phyloP scores from a whole-genome alignment of 2,888 invertebrate species.

The Megaustenia siamemsis region DNA sequence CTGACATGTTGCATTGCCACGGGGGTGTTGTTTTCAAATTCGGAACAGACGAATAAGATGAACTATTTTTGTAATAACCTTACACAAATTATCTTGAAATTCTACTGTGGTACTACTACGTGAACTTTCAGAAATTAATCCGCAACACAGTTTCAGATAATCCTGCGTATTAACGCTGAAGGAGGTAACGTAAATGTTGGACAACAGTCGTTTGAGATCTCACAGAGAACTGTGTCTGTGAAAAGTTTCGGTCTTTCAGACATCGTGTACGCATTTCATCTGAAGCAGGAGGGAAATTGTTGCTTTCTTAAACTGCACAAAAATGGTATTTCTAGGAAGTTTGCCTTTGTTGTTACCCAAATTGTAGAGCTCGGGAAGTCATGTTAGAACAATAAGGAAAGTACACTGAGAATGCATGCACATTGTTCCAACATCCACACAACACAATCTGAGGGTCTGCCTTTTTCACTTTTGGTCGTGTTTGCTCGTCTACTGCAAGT shows the following conservation, averaged over 20 bases:
- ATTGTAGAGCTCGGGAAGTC: not conserved
- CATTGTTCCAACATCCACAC: not conserved
- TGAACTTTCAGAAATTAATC: too few species aligned
- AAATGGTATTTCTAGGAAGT: constrained; percentile 1
- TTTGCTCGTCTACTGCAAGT: not conserved
- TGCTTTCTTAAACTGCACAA: not conserved
- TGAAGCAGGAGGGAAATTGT: not conserved
- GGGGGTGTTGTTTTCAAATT: not conserved
- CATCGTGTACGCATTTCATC: too few species aligned
- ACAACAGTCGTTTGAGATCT: too few species aligned
- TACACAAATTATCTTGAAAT: too few species aligned
- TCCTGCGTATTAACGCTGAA: too few species aligned
- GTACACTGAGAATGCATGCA: not conserved
- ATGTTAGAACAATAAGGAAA: not conserved
- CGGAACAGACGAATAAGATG: too few species aligned
- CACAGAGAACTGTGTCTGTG: too few species aligned
- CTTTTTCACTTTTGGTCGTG: not conserved
- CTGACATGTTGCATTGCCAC: not conserved
- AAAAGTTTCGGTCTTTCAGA: too few species aligned
- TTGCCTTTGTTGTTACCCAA: not conserved
- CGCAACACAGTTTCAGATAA: too few species aligned
- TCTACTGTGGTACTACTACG: too few species aligned
- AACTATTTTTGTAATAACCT: too few species aligned
- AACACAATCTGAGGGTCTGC: not conserved
- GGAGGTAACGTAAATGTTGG: too few species aligned